Percentiles rank a stretch among this genome's conserved stretches.
Conservation (phyloP, 2,888 invertebrate genomes). For the Andrena marginata region DNA sequence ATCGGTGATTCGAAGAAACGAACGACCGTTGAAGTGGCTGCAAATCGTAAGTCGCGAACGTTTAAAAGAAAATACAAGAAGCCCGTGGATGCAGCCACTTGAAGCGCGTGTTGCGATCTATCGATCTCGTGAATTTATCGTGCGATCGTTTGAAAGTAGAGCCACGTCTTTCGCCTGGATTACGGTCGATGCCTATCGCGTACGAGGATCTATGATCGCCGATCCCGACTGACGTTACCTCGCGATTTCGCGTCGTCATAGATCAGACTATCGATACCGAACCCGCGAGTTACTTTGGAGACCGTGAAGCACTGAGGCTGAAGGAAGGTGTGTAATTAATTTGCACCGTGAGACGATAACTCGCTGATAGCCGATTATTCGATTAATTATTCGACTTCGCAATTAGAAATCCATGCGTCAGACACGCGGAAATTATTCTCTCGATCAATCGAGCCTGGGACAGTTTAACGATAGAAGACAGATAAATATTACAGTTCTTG, state of each 20-base stretch:
- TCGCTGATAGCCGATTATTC: not conserved
- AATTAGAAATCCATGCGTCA: no score
- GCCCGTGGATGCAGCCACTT: not conserved
- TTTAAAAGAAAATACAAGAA: not conserved
- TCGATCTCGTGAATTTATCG: slow-evolving; percentile 3
- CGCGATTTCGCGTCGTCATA: not conserved
- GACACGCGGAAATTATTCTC: no score
- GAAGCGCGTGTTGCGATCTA: not conserved
- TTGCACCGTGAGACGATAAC: not conserved
- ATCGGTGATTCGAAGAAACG: no score
- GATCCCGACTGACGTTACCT: not conserved
- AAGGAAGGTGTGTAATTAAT: not conserved
- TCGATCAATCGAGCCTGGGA: no score
- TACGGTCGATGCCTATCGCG: not conserved
- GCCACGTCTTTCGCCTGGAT: not conserved
- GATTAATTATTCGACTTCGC: no score
- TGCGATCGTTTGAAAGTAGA: not conserved
- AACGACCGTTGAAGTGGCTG: not conserved
- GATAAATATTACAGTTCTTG: no score
- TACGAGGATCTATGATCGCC: not conserved
- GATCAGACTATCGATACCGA: not conserved
- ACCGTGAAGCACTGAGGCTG: not conserved
- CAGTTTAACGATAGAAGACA: no score
- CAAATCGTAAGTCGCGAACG: not conserved
- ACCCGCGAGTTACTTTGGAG: not conserved